phyloP scores from a whole-genome alignment of 1,140 invertebrate species.

The Penaeus vannamei region DNA sequence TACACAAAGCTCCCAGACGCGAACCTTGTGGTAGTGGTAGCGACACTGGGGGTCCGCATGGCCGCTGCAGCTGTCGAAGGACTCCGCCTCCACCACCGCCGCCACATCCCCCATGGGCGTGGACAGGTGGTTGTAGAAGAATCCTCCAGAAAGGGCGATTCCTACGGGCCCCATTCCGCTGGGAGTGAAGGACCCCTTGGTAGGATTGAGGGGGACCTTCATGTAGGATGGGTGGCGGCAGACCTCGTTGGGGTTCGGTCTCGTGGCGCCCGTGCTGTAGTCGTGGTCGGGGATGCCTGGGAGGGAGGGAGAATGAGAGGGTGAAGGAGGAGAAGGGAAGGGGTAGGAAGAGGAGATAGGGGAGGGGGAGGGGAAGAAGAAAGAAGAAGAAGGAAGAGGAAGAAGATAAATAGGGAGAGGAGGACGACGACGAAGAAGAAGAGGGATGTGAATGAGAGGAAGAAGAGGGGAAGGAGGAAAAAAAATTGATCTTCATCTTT shows the following conservation, averaged over 20 bases:
- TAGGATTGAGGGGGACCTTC: constrained; percentile 18
- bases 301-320: no score
- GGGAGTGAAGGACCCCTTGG: background rate
- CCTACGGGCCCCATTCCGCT: constrained; percentile 31
- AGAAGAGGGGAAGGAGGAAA: no score
- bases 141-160: background rate
- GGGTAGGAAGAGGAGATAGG: background rate
- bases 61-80: constrained; percentile 42
- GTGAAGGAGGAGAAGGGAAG: background rate
- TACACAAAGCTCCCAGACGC: background rate
- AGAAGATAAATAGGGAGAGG: no score
- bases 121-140: constrained; percentile 43
- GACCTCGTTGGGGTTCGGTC: constrained; percentile 7
- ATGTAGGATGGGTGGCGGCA: constrained; percentile 20
- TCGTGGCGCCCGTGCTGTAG: background rate
- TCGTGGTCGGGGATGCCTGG: constrained; percentile 31
- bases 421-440: no score
- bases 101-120: background rate
- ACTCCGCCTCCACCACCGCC: background rate
- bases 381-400: no score
- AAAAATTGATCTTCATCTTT: no score
- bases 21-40: constrained; percentile 44
- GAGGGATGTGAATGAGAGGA: no score
- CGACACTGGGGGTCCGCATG: constrained; percentile 19
- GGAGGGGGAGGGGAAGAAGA: no score